phyloP scores from a whole-genome alignment of 2,797 vertebrate genomes.

The Semotilus atromaculatus region DNA sequence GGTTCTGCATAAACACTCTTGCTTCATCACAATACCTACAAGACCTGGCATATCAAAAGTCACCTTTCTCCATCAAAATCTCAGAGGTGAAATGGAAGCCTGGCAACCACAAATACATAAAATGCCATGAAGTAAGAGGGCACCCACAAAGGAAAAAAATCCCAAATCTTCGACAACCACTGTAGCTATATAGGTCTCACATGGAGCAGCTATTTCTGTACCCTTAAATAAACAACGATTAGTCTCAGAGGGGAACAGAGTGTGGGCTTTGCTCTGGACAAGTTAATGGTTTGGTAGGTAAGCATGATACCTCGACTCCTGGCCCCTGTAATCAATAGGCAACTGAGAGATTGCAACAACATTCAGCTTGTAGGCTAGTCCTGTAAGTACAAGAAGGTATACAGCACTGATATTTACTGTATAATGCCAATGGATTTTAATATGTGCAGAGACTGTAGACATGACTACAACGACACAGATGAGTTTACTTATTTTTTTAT shows the following conservation, averaged over 20 bases:
- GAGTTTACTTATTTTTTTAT: constrained; percentile 70
- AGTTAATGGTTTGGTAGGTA: constrained; percentile 70
- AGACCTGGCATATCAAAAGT: constrained; percentile 66
- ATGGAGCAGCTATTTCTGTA: constrained; percentile 68
- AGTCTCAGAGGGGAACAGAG: constrained; percentile 54
- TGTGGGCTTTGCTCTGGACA: constrained; percentile 54
- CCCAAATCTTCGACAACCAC: constrained; percentile 65
- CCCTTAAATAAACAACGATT: constrained; percentile 74
- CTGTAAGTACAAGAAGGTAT: neutral
- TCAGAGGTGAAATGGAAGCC: constrained; percentile 60
- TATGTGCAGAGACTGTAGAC: constrained; percentile 55
- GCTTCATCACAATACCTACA: constrained; percentile 60
- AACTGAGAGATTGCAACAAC: constrained; percentile 62
- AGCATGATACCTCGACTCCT: constrained; percentile 67
- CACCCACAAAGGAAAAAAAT: constrained; percentile 74
- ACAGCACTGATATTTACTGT: constrained; percentile 50
- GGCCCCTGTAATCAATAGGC: constrained; percentile 71
- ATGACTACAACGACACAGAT: constrained; percentile 68
- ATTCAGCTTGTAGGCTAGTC: constrained; percentile 57
- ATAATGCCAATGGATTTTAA: constrained; percentile 67
- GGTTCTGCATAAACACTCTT: constrained; percentile 73
- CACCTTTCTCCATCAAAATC: constrained; percentile 62
- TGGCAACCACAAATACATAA: constrained; percentile 61
- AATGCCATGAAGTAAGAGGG: constrained; percentile 69
- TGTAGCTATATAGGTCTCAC: constrained; percentile 69